These are phyloP conservation scores for Rhorus exstirpatorius DNA, from an alignment of 2,888 invertebrate species.

Conservation along the genomic window DNA sequence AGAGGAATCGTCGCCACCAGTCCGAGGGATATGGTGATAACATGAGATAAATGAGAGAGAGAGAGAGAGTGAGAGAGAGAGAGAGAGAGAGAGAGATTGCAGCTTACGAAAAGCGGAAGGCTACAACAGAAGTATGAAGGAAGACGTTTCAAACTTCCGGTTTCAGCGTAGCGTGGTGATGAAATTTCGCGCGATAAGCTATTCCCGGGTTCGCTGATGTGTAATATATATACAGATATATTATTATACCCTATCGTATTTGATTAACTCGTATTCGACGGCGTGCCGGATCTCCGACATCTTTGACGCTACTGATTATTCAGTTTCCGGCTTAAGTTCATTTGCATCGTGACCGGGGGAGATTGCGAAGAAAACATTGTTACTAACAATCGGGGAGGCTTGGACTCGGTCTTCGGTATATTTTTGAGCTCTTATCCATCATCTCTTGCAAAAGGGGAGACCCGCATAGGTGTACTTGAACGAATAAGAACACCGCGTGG, in stretches of 20 bases:
- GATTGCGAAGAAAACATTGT: neutral
- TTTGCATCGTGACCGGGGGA: too few relatives aligned
- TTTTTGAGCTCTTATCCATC: neutral
- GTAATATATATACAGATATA: too few relatives aligned
- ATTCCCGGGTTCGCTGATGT: constrained; percentile 23
- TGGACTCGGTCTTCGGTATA: neutral
- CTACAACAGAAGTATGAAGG: constrained; percentile 33
- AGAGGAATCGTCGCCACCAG: constrained; percentile 23
- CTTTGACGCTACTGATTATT: too few relatives aligned
- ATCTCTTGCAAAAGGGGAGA: neutral
- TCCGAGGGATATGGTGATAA: constrained; percentile 22
- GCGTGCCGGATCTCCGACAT: too few relatives aligned
- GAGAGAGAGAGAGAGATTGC: neutral
- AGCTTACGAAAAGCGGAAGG: constrained; percentile 23
- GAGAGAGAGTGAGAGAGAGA: neutral
- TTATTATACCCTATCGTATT: too few relatives aligned
- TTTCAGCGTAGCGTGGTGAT: constrained; percentile 32
- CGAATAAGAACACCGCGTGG: constrained; percentile 44
- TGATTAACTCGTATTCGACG: too few relatives aligned
- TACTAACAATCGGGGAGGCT: neutral
- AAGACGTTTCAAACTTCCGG: constrained; percentile 60
- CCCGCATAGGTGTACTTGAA: constrained; percentile 57
- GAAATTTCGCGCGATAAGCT: constrained; percentile 27
- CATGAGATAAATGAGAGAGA: neutral
- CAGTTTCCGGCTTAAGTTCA: neutral